These are phyloP conservation scores for Grammomys surdaster DNA, from an alignment of 2,113 vertebrate species.

Conservation along the genomic window DNA sequence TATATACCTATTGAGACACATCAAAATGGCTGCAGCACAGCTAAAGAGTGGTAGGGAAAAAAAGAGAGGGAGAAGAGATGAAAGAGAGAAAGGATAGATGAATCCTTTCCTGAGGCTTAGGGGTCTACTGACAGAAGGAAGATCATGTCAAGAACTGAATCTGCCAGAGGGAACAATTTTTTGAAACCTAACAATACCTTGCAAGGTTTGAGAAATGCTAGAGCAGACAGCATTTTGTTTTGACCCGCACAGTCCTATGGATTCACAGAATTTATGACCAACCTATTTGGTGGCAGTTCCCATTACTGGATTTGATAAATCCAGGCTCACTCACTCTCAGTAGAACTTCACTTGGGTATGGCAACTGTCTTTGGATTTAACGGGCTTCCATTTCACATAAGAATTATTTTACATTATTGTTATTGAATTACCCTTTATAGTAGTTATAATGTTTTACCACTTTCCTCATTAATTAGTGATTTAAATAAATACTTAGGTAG, in stretches of 20 bases:
- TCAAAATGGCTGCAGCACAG: neutral
- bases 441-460: neutral
- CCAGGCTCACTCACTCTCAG: no score
- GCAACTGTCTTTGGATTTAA: neutral
- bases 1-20: neutral
- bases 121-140: neutral
- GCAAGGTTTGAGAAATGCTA: neutral
- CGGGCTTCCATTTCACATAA: neutral
- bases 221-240: neutral
- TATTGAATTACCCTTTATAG: constrained; percentile 27
- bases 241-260: neutral
- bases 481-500: constrained; percentile 49
- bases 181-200: neutral
- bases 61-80: neutral
- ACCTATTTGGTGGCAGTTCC: neutral
- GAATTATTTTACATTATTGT: neutral
- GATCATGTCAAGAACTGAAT: neutral
- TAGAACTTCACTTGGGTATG: no score
- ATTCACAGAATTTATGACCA: neutral
- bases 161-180: neutral
- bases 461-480: constrained; percentile 26
- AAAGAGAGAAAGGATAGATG: neutral
- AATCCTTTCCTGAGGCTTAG: neutral
- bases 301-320: neutral
- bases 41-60: neutral